phyloP scores from a whole-genome alignment of 2,797 vertebrate species.

The Bovichtus diacanthus region DNA sequence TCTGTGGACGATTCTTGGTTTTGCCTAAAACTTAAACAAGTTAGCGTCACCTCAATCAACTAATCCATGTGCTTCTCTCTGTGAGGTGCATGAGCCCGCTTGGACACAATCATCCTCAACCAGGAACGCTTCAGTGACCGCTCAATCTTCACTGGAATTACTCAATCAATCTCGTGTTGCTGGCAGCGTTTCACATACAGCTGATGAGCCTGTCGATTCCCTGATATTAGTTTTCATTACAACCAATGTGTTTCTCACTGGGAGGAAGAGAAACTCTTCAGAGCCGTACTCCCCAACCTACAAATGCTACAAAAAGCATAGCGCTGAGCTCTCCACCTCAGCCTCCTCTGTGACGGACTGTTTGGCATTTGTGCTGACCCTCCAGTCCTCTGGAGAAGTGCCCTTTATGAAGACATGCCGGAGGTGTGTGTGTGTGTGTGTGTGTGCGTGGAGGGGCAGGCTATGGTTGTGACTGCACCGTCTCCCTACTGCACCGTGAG shows the following conservation, averaged over 20 bases:
- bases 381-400: slow-evolving; percentile 42
- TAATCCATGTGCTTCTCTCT: neutral
- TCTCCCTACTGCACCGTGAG: slow-evolving; percentile 41
- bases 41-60: neutral
- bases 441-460: neutral
- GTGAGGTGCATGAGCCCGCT: neutral
- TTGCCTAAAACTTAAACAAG: neutral
- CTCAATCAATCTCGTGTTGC: neutral
- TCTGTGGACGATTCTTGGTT: neutral
- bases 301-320: neutral
- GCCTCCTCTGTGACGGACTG: slow-evolving; percentile 18
- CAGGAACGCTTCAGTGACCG: neutral
- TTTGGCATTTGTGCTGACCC: slow-evolving; percentile 49
- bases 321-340: slow-evolving; percentile 22
- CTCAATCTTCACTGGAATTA: too few species aligned
- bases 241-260: neutral
- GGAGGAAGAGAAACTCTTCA: neutral
- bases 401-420: slow-evolving; percentile 40
- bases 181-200: neutral
- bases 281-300: too few species aligned
- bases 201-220: neutral
- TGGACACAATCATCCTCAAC: neutral
- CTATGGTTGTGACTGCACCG: slow-evolving; percentile 13
- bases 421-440: slow-evolving; percentile 12
- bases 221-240: neutral